These are phyloP conservation scores for Ephialtes manifestator DNA, from an alignment of 2,888 invertebrate species.

Conservation along the genomic window DNA sequence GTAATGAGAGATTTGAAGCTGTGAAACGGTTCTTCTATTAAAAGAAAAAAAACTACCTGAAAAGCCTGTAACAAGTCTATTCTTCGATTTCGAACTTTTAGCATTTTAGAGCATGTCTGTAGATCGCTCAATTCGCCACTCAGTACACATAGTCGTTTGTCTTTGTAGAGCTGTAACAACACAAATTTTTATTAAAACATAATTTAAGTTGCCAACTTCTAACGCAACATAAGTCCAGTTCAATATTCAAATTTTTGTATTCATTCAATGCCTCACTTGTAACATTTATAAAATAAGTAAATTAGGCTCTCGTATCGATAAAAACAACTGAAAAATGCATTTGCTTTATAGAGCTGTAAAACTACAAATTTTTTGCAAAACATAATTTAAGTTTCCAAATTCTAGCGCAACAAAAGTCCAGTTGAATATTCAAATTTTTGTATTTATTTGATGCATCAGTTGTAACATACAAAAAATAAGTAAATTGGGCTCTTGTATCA, in stretches of 20 bases:
- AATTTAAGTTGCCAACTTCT: background rate
- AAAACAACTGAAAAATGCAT: too few relatives aligned
- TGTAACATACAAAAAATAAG: too few relatives aligned
- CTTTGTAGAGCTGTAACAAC: constrained; percentile 90
- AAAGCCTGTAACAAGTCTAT: constrained; percentile 91
- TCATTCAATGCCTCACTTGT: background rate
- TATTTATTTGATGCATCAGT: too few relatives aligned
- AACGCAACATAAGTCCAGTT: background rate
- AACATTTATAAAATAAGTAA: background rate
- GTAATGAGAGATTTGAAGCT: background rate
- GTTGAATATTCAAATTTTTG: too few relatives aligned
- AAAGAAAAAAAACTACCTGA: constrained; percentile 86
- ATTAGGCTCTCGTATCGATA: too few relatives aligned
- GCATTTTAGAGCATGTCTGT: constrained; percentile 90
- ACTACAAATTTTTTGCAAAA: too few relatives aligned
- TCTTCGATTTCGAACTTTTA: constrained; percentile 90
- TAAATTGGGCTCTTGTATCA: too few relatives aligned
- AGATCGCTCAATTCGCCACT: constrained; percentile 91
- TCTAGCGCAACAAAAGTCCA: too few relatives aligned
- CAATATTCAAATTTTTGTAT: background rate
- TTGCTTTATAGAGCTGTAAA: too few relatives aligned
- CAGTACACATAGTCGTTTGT: constrained; percentile 90
- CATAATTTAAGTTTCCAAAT: too few relatives aligned
- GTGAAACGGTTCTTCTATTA: background rate
- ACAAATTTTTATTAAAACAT: constrained; percentile 3